Conservation (phyloP, 2,888 invertebrate genomes). For the Linnaemya vulpina region DNA sequence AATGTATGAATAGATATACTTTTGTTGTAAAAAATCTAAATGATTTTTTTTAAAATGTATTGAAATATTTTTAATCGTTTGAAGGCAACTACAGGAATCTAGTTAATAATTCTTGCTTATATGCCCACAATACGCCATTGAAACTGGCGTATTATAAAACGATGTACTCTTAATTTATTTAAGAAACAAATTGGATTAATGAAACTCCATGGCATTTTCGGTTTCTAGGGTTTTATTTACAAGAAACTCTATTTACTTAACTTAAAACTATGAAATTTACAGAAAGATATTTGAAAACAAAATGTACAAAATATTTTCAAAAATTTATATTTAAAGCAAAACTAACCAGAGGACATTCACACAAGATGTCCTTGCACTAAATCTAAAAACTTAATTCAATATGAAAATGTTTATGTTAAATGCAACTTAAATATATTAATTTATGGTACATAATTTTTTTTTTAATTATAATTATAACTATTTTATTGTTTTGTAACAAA, state of each 20-base stretch:
- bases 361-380: conserved; percentile 1
- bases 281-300: conserved; percentile 7
- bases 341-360: conserved; percentile 60
- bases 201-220: neutral
- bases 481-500: neutral
- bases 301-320: conserved; percentile 2
- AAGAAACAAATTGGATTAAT: no score
- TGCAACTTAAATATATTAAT: neutral
- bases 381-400: conserved; percentile 1
- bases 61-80: no score
- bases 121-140: no score
- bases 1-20: no score
- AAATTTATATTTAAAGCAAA: conserved; percentile 54
- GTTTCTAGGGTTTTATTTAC: neutral
- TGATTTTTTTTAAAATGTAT: no score
- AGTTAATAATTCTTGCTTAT: no score
- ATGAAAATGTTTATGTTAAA: neutral
- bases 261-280: conserved; percentile 22
- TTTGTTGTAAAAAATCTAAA: no score
- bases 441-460: conserved; percentile 32
- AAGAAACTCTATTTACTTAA: conserved; percentile 7
- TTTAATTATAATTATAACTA: neutral
- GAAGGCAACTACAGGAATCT: no score
- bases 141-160: no score
- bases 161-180: no score